Conservation (phyloP, 2,797 vertebrate species). For the Eulemur mongoz region DNA sequence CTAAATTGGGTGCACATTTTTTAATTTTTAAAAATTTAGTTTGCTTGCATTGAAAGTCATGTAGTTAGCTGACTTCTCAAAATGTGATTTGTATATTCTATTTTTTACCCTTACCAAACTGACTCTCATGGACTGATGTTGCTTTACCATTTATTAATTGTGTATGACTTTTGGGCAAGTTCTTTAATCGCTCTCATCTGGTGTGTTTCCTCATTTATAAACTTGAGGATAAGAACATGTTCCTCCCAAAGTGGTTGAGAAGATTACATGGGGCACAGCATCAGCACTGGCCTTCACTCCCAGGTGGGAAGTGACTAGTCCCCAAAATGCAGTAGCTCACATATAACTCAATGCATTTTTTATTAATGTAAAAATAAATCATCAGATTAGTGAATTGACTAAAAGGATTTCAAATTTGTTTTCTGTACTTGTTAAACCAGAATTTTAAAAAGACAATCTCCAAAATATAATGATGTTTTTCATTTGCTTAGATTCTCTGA, state of each 20-base stretch:
- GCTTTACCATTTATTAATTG: neutral
- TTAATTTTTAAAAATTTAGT: neutral
- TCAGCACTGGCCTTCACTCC: accelerated
- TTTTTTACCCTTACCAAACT: neutral
- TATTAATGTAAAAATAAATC: neutral
- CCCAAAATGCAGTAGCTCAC: neutral
- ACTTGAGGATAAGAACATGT: neutral
- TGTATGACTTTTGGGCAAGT: neutral
- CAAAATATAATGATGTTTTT: neutral
- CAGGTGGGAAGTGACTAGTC: neutral
- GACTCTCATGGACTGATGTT: neutral
- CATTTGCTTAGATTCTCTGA: conserved; percentile 40
- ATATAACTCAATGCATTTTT: neutral
- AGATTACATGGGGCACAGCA: accelerated
- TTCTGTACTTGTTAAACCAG: neutral
- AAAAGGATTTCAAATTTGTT: neutral
- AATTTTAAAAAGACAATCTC: neutral
- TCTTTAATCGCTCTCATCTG: neutral
- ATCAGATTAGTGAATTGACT: neutral
- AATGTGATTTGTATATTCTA: neutral
- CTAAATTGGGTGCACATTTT: neutral
- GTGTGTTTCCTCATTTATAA: neutral
- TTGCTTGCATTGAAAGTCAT: neutral
- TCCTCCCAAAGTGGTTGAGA: neutral
- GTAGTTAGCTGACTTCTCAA: neutral